Evolutionary conservation across 1,140 invertebrate genomes (phyloP).

Genomic region (Pygmarrhopalites habei): DNA sequence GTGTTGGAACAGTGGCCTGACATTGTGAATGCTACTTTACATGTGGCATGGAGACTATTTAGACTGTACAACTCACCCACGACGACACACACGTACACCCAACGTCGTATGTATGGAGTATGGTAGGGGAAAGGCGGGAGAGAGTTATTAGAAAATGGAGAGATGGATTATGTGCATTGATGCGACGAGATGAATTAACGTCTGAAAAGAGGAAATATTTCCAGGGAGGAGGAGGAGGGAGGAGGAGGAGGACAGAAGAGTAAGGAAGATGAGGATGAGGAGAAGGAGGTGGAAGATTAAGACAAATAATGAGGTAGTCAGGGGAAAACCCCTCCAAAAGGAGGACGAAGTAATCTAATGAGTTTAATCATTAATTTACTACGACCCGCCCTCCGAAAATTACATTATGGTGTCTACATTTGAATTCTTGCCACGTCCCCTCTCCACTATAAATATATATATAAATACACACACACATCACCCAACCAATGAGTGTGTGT

Average conservation of each 20-base stretch:
- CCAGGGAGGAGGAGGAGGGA: neutral
- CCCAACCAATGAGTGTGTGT: too few species aligned
- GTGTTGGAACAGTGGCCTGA: neutral
- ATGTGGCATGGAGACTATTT: too few species aligned
- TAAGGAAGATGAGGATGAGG: neutral
- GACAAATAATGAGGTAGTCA: conserved; percentile 16
- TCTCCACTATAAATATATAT: neutral
- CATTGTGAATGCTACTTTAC: too few species aligned
- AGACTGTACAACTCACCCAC: too few species aligned
- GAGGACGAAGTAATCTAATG: conserved; percentile 13
- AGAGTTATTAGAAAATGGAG: too few species aligned
- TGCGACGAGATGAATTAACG: conserved; percentile 14
- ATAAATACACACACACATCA: too few species aligned
- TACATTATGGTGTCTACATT: conserved; percentile 12
- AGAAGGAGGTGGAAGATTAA: conserved; percentile 5
- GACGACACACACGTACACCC: too few species aligned
- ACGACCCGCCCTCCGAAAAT: neutral
- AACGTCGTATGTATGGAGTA: too few species aligned
- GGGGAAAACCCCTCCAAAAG: too few species aligned
- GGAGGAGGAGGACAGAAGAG: neutral
- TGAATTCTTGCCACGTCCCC: conserved; percentile 11
- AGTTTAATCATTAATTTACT: conserved; percentile 10
- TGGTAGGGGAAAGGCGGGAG: neutral
- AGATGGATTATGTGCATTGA: conserved; percentile 11
- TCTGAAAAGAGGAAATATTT: conserved; percentile 11